Evolutionary conservation across 30 jellyfish, hydroid and myxozoan genomes (phyloP).

Genomic region (Chrysaora quinquecirrha): DNA sequence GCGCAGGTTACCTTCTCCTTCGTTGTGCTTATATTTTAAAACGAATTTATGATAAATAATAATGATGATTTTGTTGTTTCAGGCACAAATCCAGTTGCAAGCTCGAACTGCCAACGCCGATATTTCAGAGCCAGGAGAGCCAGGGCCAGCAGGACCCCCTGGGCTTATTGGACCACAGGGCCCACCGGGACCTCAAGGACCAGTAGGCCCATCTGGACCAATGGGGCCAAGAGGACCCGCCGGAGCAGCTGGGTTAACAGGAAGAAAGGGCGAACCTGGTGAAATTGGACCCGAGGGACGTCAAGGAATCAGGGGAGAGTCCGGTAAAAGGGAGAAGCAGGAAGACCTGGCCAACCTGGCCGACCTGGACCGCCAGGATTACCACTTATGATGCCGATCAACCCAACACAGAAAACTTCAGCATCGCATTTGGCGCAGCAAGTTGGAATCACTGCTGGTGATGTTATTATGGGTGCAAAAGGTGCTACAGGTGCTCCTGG

Average conservation of each 20-base stretch:
- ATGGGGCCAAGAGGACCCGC: constrained; percentile 66
- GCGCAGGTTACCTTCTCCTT: no score
- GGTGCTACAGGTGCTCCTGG: constrained; percentile 60
- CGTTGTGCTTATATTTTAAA: no score
- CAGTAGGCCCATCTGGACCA: constrained; percentile 72
- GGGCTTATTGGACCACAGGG: constrained; percentile 86
- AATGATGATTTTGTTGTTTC: no score
- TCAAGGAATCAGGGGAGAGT: constrained; percentile 60
- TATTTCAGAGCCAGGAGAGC: constrained; percentile 46
- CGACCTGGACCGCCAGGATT: constrained; percentile 65
- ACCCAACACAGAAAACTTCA: neutral
- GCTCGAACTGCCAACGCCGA: constrained; percentile 2
- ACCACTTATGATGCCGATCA: constrained; percentile 32
- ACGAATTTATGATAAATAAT: no score
- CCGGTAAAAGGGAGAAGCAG: constrained; percentile 44
- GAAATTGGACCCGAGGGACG: constrained; percentile 66
- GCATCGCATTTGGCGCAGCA: constrained; percentile 4
- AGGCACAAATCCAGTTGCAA: constrained; percentile 52
- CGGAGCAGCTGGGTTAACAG: constrained; percentile 51
- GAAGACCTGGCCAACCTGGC: constrained; percentile 63
- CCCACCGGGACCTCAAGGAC: constrained; percentile 69
- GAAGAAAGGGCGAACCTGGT: constrained; percentile 30
- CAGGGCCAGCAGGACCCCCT: constrained; percentile 72
- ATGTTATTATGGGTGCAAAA: constrained; percentile 27
- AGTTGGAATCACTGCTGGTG: neutral